Conservation (phyloP, 2,888 invertebrate species). For the Drosophila antonietae region DNA sequence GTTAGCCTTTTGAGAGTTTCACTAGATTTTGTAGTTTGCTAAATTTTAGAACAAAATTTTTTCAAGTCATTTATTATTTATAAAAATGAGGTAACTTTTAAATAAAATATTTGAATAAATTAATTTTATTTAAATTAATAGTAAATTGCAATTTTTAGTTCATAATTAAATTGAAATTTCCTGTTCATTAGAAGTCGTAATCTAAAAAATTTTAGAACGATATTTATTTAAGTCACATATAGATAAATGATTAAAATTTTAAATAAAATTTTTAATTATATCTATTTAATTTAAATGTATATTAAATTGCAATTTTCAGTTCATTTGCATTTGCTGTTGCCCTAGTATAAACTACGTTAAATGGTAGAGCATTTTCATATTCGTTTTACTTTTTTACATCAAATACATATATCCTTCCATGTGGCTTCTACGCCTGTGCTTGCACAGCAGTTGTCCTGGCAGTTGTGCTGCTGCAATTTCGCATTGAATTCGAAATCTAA, state of each 20-base stretch:
- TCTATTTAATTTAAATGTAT: not conserved
- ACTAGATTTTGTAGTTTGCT: too few relatives aligned
- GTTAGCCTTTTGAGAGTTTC: too few relatives aligned
- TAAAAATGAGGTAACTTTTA: not conserved
- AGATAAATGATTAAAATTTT: too few relatives aligned
- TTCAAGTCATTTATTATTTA: not conserved
- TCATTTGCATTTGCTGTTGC: not conserved
- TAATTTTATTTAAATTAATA: not conserved
- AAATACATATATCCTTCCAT: not conserved
- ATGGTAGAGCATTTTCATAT: not conserved
- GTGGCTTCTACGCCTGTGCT: constrained; percentile 2
- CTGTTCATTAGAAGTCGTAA: too few relatives aligned
- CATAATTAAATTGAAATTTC: not conserved
- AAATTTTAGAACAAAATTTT: too few relatives aligned
- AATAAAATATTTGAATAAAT: too few relatives aligned
- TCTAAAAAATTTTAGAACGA: too few relatives aligned
- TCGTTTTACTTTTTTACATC: not conserved
- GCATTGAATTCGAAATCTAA: constrained; percentile 56
- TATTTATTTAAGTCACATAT: too few relatives aligned
- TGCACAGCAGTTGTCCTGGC: constrained; percentile 64
- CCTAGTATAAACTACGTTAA: rapidly evolving
- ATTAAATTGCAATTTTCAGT: not conserved
- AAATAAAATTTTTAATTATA: too few relatives aligned
- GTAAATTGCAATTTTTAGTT: not conserved
- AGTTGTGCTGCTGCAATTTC: constrained; percentile 22